phyloP scores from a whole-genome alignment of 2,888 invertebrate genomes.

The Drosophila nr. fundita region DNA sequence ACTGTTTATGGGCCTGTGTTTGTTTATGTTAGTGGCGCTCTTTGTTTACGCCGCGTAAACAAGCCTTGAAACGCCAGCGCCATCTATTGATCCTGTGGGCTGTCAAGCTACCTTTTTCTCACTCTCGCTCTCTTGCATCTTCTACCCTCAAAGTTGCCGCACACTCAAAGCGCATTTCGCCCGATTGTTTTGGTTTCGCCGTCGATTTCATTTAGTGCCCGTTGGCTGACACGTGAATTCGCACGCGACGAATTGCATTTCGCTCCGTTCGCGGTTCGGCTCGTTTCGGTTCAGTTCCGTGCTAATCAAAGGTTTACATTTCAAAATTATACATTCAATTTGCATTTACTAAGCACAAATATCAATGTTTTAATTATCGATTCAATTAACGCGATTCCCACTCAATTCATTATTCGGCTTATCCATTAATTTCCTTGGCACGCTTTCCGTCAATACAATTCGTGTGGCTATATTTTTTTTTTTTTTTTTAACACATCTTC shows the following conservation, averaged over 20 bases:
- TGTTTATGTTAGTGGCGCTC: conserved; percentile 38
- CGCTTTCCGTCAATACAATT: conserved; percentile 30
- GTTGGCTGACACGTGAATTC: conserved; percentile 70
- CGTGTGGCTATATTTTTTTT: not conserved
- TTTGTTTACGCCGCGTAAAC: conserved; percentile 66
- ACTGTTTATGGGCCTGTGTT: conserved; percentile 26
- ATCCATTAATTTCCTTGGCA: conserved; percentile 41
- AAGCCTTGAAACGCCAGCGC: conserved; percentile 44
- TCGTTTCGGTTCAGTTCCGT: conserved; percentile 3
- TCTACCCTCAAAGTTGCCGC: conserved; percentile 9
- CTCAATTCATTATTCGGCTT: conserved; percentile 5
- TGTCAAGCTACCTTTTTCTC: not conserved
- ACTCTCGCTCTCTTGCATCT: conserved; percentile 20
- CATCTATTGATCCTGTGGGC: conserved; percentile 49
- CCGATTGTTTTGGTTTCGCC: conserved; percentile 16
- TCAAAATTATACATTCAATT: conserved; percentile 22
- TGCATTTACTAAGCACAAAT: conserved; percentile 23
- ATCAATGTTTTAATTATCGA: conserved; percentile 34
- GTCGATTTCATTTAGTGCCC: conserved; percentile 69
- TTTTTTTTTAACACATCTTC: conserved; percentile 32
- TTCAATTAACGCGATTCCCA: conserved; percentile 28
- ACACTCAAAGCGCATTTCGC: conserved; percentile 36
- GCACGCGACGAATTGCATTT: conserved; percentile 57
- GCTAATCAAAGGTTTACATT: not conserved
- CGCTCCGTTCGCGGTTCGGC: conserved; percentile 11